Evolutionary conservation across 2,888 invertebrate genomes (phyloP).

Genomic region (Alloplasta piceator): DNA sequence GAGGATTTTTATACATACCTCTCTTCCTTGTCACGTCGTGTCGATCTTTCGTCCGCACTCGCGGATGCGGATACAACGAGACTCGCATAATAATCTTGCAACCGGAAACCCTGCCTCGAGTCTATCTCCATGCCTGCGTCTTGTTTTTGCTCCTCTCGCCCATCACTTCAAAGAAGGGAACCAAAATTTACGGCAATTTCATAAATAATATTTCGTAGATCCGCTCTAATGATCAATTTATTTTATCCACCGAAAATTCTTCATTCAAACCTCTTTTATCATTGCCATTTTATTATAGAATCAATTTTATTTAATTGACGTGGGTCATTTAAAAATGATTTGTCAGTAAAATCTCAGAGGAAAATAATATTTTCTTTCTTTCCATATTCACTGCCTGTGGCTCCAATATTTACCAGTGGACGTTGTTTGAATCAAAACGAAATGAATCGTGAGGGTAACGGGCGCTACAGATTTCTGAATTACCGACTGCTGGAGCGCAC

Average conservation of each 20-base stretch:
- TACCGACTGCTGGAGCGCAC: conserved; percentile 42
- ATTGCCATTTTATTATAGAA: neutral
- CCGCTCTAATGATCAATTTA: too few relatives aligned
- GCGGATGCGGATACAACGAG: conserved; percentile 77
- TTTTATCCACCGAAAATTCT: too few relatives aligned
- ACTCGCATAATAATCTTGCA: conserved; percentile 79
- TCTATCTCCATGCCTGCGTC: neutral
- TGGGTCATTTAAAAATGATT: too few relatives aligned
- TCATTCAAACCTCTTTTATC: too few relatives aligned
- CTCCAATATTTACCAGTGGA: conserved; percentile 15
- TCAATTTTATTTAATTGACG: neutral
- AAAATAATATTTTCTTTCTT: neutral
- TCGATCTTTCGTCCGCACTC: conserved; percentile 40
- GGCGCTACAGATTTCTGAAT: conserved; percentile 32
- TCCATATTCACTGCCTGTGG: neutral
- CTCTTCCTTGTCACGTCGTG: conserved; percentile 56
- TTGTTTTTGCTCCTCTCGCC: conserved; percentile 28
- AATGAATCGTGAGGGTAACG: neutral
- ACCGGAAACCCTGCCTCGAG: conserved; percentile 72
- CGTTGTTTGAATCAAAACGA: conserved; percentile 28
- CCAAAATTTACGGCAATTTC: neutral
- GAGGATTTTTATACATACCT: conserved; percentile 17
- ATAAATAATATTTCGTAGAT: neutral
- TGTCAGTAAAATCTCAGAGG: neutral
- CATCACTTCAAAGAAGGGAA: conserved; percentile 14